These are phyloP conservation scores for Erpobdella octoculata DNA, from an alignment of 2,888 invertebrate species.

Conservation along the genomic window DNA sequence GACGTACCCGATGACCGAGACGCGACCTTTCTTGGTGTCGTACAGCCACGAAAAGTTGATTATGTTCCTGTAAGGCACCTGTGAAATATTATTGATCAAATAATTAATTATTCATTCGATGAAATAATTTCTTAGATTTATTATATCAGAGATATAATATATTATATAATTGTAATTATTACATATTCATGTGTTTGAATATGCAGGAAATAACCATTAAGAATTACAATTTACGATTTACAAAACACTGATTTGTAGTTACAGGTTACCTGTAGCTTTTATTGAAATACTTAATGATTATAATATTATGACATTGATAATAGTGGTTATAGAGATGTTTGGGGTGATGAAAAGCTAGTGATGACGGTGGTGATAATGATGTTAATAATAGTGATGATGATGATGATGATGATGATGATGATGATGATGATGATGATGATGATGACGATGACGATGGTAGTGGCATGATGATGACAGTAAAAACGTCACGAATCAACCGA, in stretches of 20 bases:
- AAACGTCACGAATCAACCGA: neutral
- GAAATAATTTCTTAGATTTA: no score
- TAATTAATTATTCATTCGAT: no score
- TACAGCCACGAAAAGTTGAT: neutral
- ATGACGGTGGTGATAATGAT: no score
- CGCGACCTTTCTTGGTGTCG: no score
- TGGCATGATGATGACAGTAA: neutral
- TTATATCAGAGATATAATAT: neutral
- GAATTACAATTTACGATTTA: no score
- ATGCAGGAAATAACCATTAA: neutral
- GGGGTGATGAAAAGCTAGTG: no score
- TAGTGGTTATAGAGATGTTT: no score
- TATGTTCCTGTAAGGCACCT: neutral
- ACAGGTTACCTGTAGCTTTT: no score
- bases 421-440: neutral
- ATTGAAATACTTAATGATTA: no score
- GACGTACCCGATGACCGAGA: neutral
- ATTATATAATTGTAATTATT: conserved; percentile 1
- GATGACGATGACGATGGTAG: neutral
- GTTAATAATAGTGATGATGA: neutral
- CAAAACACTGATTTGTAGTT: no score
- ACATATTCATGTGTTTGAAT: neutral
- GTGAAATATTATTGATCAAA: no score
- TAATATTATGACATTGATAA: no score
- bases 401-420: neutral